These are phyloP conservation scores for Pterostichus madidus DNA, from an alignment of 2,888 invertebrate genomes.

Conservation along the genomic window DNA sequence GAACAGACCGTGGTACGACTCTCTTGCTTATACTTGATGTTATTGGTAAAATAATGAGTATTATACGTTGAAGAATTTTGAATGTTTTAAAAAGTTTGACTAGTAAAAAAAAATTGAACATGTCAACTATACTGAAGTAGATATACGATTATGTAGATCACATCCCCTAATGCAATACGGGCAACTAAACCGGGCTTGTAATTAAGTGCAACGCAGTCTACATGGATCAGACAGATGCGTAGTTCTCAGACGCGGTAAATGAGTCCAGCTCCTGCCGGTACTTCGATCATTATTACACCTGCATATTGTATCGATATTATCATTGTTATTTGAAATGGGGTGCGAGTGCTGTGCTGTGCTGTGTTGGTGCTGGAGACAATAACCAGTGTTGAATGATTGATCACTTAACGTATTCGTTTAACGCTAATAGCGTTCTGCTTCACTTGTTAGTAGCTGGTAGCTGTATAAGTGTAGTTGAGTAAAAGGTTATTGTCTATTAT, in stretches of 20 bases:
- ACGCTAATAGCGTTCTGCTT: too few species aligned
- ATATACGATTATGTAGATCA: not conserved
- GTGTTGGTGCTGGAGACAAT: not conserved
- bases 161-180: not conserved
- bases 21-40: too few species aligned
- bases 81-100: too few species aligned
- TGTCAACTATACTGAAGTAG: too few species aligned
- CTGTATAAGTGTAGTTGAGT: too few species aligned
- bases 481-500: too few species aligned
- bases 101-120: too few species aligned
- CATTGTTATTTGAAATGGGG: slow-evolving; percentile 13
- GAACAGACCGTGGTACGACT: too few species aligned
- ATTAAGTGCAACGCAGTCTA: not conserved
- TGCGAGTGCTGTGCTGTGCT: not conserved
- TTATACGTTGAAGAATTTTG: too few species aligned
- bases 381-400: slow-evolving; percentile 10
- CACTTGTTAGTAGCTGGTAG: too few species aligned
- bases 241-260: not conserved
- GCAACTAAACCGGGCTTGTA: not conserved
- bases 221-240: not conserved
- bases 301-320: slow-evolving; percentile 19
- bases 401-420: not conserved
- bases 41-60: too few species aligned
- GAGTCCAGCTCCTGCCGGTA: not conserved
- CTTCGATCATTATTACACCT: slow-evolving; percentile 33